Evolutionary conservation across 2,113 vertebrate genomes (phyloP), one percentile per base, ranked within the genome.

Genomic region (Anser cygnoides): DNA sequence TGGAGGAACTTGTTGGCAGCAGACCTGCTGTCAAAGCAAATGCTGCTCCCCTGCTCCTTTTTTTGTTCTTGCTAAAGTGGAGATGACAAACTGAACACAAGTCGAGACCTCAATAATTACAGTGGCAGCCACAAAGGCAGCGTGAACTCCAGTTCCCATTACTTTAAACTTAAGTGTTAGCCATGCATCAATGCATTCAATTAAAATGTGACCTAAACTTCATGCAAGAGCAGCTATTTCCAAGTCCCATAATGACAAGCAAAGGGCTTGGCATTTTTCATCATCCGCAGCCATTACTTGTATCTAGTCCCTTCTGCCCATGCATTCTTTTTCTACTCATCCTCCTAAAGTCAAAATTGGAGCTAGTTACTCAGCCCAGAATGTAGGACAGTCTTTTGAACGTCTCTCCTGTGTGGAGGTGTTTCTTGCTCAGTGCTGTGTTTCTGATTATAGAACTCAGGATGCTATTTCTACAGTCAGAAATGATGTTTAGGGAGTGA

Each of bases 141-240:
- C 81, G 4, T 59, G 92, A 92, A 70, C 74, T 89, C 68, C 0
- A 0, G 71, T 79, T 96, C 61, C 70, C 37, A 35, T 95, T 93
- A 54, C 88, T 79, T 46, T 52, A 77, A 70, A 77, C 63, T 63
- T 15, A 92, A 77, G n/a, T 5, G 46, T 85, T 94, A 82, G 66
- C 61, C 16, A 31, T 41, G 61, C 63, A 28, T 89, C 37, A 43
- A 1, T 61, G 89, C 23, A 9, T 63, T 85, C 82, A 95, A 94
- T 97, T 96, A 96, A 95, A 89, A 75, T 26, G 55, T 82, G 63
- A 96, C 80, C 85, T 54, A 35, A 67, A 57, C 37, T 12, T 90
- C 49, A 13, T 1, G 2, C 28, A 44, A 89, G 81, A 67, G 73
- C 39, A 50, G 23, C 21, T 78, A 41, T 44, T 90, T 88, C 59